These are phyloP conservation scores for Hucho hucho DNA, from an alignment of 2,113 vertebrate species.

Conservation along the genomic window DNA sequence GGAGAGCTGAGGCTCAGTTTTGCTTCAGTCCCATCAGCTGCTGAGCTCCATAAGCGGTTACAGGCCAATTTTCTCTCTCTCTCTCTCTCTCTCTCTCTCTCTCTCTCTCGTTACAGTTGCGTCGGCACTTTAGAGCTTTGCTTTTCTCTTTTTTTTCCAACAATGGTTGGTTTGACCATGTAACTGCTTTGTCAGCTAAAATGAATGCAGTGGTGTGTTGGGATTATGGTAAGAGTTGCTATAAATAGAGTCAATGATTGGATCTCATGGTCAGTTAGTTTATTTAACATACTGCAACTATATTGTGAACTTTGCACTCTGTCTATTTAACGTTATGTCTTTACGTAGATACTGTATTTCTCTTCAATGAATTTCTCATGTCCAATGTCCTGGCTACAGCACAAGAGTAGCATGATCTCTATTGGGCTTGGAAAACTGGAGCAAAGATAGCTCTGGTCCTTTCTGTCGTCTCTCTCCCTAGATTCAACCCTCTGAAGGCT, in stretches of 20 bases:
- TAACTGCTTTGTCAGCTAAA: neutral
- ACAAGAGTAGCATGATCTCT: neutral
- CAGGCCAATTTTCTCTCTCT: constrained; percentile 10
- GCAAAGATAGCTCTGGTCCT: neutral
- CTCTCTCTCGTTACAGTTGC: constrained; percentile 5
- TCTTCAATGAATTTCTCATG: too few species aligned
- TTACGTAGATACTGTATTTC: too few species aligned
- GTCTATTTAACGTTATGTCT: too few species aligned
- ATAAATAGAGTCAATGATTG: neutral
- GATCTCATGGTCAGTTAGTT: too few species aligned
- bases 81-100: neutral
- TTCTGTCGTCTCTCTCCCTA: constrained; percentile 25
- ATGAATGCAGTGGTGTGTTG: neutral
- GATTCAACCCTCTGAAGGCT: constrained; percentile 80
- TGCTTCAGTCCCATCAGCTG: constrained; percentile 10
- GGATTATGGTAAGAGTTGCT: constrained; percentile 4
- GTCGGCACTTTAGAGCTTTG: constrained; percentile 32
- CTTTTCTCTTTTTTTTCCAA: constrained; percentile 1
- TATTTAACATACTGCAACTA: too few species aligned
- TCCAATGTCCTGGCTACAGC: too few species aligned
- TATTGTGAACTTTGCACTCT: too few species aligned
- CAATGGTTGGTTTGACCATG: constrained; percentile 11
- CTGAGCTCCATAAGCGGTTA: constrained; percentile 15
- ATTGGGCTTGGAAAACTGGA: neutral
- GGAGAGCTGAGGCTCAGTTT: neutral